A percentile compares a stretch with the other conserved stretches of the same genome.
These are phyloP conservation scores for Helostoma temminkii DNA, from an alignment of 2,797 vertebrate species.

Conservation along the genomic window DNA sequence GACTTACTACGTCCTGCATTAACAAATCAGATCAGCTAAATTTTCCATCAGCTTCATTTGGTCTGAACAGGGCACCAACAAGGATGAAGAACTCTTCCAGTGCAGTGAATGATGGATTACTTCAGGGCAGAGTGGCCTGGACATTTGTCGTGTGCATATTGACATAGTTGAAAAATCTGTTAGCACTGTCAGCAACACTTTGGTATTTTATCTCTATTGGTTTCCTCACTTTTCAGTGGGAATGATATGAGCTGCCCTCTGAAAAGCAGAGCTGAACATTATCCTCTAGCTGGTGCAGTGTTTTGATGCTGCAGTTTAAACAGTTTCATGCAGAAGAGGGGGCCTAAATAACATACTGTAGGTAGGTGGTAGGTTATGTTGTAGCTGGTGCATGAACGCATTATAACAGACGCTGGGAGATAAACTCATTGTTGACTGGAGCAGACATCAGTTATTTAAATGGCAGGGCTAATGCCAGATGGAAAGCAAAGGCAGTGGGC, in stretches of 20 bases:
- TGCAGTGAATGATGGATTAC: no score
- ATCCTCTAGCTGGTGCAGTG: background rate
- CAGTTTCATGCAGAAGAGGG: background rate
- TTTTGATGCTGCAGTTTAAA: background rate
- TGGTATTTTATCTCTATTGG: background rate
- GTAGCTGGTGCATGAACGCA: background rate
- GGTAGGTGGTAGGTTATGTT: no score
- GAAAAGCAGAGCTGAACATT: background rate
- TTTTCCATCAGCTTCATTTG: no score
- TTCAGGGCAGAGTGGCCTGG: no score
- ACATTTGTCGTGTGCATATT: no score
- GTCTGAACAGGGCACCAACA: no score
- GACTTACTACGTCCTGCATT: no score
- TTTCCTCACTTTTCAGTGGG: background rate
- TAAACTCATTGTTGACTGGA: background rate
- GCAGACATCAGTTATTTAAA: constrained; percentile 16
- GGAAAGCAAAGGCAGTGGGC: background rate
- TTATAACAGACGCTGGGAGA: background rate
- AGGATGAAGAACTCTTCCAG: no score
- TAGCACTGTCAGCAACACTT: background rate
- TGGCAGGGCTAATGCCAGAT: background rate
- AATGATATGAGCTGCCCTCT: background rate
- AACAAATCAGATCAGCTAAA: no score
- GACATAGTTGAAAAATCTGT: no score
- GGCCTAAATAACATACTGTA: no score